Evolutionary conservation across 2,888 invertebrate species (phyloP).

Genomic region (Julus scanicus): DNA sequence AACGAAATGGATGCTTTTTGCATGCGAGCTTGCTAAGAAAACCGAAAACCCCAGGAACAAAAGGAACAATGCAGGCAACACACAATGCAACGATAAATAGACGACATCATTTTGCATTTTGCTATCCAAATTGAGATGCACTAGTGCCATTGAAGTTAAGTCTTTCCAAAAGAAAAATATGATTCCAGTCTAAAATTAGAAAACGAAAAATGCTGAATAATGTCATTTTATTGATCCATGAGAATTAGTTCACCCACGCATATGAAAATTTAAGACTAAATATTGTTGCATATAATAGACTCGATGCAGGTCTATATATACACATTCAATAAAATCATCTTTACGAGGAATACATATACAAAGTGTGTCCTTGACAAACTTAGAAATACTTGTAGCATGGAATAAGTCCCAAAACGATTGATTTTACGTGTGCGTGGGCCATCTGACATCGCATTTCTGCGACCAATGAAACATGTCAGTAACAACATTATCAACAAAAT

Average conservation of each 20-base stretch:
- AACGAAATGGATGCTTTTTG: neutral
- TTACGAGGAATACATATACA: neutral
- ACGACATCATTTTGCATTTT: neutral
- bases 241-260: conserved; percentile 9
- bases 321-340: neutral
- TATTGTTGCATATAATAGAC: too few relatives aligned
- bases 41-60: neutral
- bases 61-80: neutral
- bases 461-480: neutral
- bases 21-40: too few relatives aligned
- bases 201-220: conserved; percentile 13
- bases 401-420: neutral
- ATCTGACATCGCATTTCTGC: neutral
- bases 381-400: neutral
- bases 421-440: neutral
- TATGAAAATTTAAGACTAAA: too few relatives aligned
- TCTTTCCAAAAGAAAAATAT: neutral
- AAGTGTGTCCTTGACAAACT: neutral
- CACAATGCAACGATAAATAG: neutral
- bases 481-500: neutral
- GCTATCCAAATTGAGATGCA: neutral
- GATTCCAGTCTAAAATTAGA: conserved; percentile 16
- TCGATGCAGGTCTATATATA: neutral
- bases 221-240: neutral
- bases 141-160: neutral